These are phyloP conservation scores for Zelostemma sp. DNA, from an alignment of 1,140 invertebrate genomes.

Conservation along the genomic window DNA sequence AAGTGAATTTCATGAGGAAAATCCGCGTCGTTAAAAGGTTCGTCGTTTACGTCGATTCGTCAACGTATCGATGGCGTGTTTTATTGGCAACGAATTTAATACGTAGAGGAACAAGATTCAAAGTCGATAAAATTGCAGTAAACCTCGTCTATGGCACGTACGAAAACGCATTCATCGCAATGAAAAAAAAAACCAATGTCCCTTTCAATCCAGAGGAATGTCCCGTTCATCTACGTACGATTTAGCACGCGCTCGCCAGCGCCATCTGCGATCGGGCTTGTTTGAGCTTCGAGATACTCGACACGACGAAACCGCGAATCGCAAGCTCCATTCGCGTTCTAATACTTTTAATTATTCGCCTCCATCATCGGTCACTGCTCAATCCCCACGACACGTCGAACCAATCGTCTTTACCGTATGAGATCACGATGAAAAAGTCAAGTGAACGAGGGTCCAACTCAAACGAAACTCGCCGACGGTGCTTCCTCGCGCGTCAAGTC, in stretches of 20 bases:
- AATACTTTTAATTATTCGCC: conserved; percentile 16
- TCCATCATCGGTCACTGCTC: neutral
- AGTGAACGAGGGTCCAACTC: conserved; percentile 12
- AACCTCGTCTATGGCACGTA: conserved; percentile 41
- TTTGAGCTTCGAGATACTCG: neutral
- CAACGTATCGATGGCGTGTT: conserved; percentile 32
- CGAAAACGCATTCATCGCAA: conserved; percentile 8
- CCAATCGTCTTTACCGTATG: conserved; percentile 8
- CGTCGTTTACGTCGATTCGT: conserved; percentile 16
- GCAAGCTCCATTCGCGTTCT: conserved; percentile 7
- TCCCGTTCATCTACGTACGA: neutral
- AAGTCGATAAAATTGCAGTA: neutral
- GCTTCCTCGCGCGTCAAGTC: conserved; percentile 9
- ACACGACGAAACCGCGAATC: neutral
- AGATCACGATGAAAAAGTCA: conserved; percentile 32
- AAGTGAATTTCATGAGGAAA: conserved; percentile 26
- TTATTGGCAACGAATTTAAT: conserved; percentile 34
- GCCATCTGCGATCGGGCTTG: neutral
- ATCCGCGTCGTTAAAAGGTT: conserved; percentile 22
- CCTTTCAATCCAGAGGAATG: neutral
- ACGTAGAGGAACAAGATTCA: conserved; percentile 28
- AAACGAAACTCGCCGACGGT: conserved; percentile 9
- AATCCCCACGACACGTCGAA: neutral
- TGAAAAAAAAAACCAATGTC: neutral
- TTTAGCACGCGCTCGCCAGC: neutral